Conservation (phyloP, 2,797 vertebrate species). For the Jordanella pulchra region DNA sequence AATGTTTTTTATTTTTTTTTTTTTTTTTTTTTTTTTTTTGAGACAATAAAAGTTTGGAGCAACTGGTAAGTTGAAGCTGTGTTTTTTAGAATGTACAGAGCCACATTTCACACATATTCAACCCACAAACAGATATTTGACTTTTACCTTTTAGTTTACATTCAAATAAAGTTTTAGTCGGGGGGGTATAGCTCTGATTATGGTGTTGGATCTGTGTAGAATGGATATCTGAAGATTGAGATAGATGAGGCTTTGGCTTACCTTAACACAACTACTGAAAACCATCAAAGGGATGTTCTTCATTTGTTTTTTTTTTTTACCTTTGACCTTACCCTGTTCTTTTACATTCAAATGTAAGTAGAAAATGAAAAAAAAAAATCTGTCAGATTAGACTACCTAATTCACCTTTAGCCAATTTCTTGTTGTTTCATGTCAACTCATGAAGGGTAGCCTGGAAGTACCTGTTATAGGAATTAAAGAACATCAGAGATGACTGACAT, state of each 20-base stretch:
- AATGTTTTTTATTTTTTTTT: slow-evolving; percentile 30
- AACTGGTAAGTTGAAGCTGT: slow-evolving; percentile 11
- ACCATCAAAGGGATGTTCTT: not conserved
- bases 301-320: not conserved
- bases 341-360: not conserved
- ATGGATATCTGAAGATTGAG: not conserved
- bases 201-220: not conserved
- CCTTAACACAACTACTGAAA: not conserved
- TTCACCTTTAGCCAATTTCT: too few relatives aligned
- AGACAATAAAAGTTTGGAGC: not conserved
- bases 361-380: not conserved
- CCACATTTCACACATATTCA: not conserved
- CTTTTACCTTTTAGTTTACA: not conserved
- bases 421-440: too few relatives aligned
- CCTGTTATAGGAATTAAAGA: too few relatives aligned
- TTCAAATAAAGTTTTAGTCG: not conserved
- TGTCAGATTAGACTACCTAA: too few relatives aligned
- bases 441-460: too few relatives aligned
- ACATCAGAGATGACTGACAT: too few relatives aligned
- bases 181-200: not conserved
- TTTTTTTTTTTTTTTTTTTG: slow-evolving; percentile 2
- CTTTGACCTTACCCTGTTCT: not conserved
- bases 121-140: not conserved
- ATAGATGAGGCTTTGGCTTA: not conserved
- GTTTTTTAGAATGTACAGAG: slow-evolving; percentile 1